These are phyloP conservation scores for Coregonus suidteri DNA, from an alignment of 2,797 vertebrate species.

Conservation along the genomic window DNA sequence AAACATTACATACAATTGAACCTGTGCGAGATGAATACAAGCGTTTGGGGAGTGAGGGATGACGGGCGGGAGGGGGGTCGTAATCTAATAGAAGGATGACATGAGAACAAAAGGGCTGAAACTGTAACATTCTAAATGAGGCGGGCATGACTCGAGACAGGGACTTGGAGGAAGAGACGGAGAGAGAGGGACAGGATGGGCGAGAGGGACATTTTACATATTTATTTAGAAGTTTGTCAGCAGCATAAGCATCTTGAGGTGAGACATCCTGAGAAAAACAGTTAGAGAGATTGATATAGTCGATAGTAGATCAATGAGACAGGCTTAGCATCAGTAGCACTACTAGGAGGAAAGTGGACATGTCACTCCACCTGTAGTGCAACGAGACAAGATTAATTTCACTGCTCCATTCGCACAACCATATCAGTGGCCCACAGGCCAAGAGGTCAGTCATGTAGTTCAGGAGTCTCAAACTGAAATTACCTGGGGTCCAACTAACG, in stretches of 20 bases:
- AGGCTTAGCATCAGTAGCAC: neutral
- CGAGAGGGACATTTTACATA: slow-evolving; percentile 8
- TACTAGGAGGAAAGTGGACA: neutral
- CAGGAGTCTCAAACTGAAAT: neutral
- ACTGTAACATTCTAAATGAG: slow-evolving; percentile 68
- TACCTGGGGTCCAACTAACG: neutral
- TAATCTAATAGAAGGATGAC: slow-evolving; percentile 79
- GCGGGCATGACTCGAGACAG: slow-evolving; percentile 60
- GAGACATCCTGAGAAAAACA: neutral
- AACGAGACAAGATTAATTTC: neutral
- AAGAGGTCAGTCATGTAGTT: neutral
- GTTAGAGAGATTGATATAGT: neutral
- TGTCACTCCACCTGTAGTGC: neutral
- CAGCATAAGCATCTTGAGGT: neutral
- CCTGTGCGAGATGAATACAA: slow-evolving; percentile 68
- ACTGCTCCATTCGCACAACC: neutral
- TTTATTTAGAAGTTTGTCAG: neutral
- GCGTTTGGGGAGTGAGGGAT: slow-evolving; percentile 46
- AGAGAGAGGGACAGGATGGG: slow-evolving; percentile 43
- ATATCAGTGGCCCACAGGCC: neutral
- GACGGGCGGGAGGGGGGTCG: slow-evolving; percentile 53
- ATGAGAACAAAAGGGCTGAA: slow-evolving; percentile 77
- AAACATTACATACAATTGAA: slow-evolving; percentile 76
- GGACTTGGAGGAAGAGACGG: slow-evolving; percentile 47
- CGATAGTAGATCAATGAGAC: neutral